A percentile compares a stretch with the other conserved stretches of the same genome.
Conservation (phyloP, 2,113 vertebrate species). For the Hemiprocne comata region DNA sequence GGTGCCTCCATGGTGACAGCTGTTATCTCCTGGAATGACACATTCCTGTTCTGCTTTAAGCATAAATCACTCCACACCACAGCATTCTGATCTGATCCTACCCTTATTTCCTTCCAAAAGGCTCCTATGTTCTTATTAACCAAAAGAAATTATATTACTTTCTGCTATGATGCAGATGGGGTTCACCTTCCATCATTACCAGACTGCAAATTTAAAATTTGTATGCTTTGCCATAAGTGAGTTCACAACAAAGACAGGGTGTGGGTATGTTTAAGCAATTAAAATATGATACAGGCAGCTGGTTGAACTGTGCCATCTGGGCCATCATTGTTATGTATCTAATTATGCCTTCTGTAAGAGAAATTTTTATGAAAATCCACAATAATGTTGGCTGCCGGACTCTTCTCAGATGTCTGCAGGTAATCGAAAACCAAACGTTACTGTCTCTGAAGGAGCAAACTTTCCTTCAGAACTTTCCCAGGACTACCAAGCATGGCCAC, state of each 20-base stretch:
- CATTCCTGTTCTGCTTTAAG: background rate
- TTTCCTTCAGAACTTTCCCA: background rate
- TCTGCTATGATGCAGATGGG: background rate
- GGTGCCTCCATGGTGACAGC: background rate
- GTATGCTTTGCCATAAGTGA: background rate
- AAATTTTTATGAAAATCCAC: constrained; percentile 12
- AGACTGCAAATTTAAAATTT: constrained; percentile 7
- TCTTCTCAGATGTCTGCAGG: background rate
- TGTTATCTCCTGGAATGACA: background rate
- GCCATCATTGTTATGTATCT: background rate
- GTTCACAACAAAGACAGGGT: constrained; percentile 29
- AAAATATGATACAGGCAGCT: background rate
- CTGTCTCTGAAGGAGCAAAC: background rate
- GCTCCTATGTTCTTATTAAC: background rate
- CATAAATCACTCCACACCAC: background rate
- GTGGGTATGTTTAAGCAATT: constrained; percentile 5
- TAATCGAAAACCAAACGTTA: background rate
- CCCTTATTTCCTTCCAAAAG: background rate
- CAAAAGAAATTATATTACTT: background rate
- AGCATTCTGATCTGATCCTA: background rate
- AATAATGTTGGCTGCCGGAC: background rate
- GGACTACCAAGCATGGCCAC: background rate
- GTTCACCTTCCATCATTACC: background rate
- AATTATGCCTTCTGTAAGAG: background rate
- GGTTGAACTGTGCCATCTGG: background rate